Evolutionary conservation across 2,113 vertebrate genomes (phyloP).

Genomic region (Sebastes schlegelii): DNA sequence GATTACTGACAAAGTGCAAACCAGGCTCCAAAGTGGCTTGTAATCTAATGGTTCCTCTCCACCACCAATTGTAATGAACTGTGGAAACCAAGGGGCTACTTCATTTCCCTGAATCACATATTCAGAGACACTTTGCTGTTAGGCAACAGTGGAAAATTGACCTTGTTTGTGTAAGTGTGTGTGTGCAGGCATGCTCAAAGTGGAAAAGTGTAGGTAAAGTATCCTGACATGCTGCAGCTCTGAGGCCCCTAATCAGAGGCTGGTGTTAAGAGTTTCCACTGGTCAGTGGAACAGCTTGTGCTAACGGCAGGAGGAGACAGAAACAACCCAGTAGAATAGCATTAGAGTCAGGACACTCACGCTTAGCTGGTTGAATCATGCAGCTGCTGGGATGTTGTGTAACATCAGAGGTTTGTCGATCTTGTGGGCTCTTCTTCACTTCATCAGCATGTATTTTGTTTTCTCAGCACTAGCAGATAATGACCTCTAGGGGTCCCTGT

Average conservation of each 20-base stretch:
- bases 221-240: conserved; percentile 35
- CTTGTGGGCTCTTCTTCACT: neutral
- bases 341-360: neutral
- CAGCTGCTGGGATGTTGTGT: neutral
- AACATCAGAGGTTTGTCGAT: neutral
- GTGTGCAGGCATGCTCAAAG: conserved; percentile 3
- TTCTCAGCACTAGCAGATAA: conserved; percentile 17
- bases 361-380: neutral
- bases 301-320: conserved; percentile 5
- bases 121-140: conserved; percentile 8
- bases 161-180: neutral
- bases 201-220: conserved; percentile 54
- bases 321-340: neutral
- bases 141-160: conserved; percentile 31
- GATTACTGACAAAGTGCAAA: neutral
- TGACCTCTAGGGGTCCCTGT: conserved; percentile 72
- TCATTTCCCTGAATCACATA: conserved; percentile 16
- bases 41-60: conserved; percentile 23
- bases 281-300: conserved; percentile 19
- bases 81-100: neutral
- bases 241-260: conserved; percentile 33
- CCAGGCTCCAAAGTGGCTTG: neutral
- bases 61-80: too few relatives aligned
- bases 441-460: conserved; percentile 10
- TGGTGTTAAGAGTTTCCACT: conserved; percentile 62